Base-by-base conservation (phyloP, 2,888 invertebrate species). In the Drosophila neutralis region DNA sequence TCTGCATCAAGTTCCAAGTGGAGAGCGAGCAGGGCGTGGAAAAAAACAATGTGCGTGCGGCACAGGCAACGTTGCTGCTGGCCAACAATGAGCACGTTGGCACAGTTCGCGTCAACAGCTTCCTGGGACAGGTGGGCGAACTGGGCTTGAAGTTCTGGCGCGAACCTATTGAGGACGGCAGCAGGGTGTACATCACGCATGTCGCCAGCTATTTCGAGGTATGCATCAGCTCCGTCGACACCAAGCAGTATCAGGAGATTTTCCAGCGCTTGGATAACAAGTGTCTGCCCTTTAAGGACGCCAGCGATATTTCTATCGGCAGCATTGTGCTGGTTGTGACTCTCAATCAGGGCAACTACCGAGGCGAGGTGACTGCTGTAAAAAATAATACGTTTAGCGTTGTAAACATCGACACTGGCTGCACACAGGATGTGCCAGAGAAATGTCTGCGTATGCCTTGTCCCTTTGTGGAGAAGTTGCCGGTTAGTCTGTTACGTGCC, bases 361-460 rank as follows among this genome's bases (percentile, higher is more conserved):
- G 86, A 2, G 86, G 64, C 13, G 72, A 80, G 73, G 31, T 84
- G 7, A 53, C 52, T 21, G 36, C 33, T 1, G 0, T 4, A 3
- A 33, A 57, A 0, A 38, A 49, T 1, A 58, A 31, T 11, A 4
- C 8, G 1, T 82, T 58, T n/a, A 8, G 2, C 8, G 85, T 89
- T 1, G n/a, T 36, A 1, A 81, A 87, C 52, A 62, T 89, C 13
- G 86, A 89, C 31, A 73, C 65, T 1, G 83, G 78, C 2, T 42
- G 58, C 2, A 27, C 15, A 1, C 56, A 75, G 29, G 15, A 15
- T 0, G 77, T 80, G 18, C 11, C 54, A 0, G 15, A 27, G 0
- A 10, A 29, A 2, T 24, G 29, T 8, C 11, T 87, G 11, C 80
- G 78, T 10, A 74, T 36, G 51, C 29, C 89, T 1, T 87, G 85